Conservation (phyloP, 2,113 vertebrate genomes). For the Benthochromis sp. region DNA sequence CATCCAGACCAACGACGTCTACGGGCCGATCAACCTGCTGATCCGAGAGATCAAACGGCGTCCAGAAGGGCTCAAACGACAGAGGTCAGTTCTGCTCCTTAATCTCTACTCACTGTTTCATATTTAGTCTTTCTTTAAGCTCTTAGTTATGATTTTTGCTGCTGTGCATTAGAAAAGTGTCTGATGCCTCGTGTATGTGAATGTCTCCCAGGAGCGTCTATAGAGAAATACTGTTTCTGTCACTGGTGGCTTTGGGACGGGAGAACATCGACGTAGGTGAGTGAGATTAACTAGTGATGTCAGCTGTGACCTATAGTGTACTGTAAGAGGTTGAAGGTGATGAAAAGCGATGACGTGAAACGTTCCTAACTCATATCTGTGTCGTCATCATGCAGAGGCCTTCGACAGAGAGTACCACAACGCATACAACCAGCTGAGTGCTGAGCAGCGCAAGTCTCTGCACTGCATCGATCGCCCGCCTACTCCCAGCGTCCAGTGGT, state of each 20-base stretch:
- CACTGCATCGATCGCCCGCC: constrained; percentile 82
- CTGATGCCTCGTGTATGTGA: rapidly evolving
- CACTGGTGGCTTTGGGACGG: constrained; percentile 89
- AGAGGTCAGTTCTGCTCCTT: constrained; percentile 69
- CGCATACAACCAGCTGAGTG: constrained; percentile 77
- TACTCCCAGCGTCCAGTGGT: constrained; percentile 77
- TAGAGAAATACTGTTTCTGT: constrained; percentile 92
- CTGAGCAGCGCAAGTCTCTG: constrained; percentile 79
- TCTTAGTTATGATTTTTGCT: background rate
- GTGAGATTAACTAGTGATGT: constrained; percentile 6
- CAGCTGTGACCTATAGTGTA: background rate
- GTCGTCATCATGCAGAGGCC: constrained; percentile 72
- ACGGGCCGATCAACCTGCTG: constrained; percentile 84
- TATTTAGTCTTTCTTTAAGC: background rate
- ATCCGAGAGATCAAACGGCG: constrained; percentile 73
- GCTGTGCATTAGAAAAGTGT: background rate
- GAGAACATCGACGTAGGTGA: constrained; percentile 97
- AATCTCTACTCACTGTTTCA: rapidly evolving
- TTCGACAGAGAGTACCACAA: constrained; percentile 88
- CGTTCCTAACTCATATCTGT: rapidly evolving
- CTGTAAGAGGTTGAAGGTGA: background rate
- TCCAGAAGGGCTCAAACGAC: constrained; percentile 74
- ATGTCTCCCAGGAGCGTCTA: constrained; percentile 85
- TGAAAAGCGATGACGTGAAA: background rate
- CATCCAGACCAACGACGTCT: constrained; percentile 89